Base-by-base conservation (phyloP, 92 coral and sea anemone species). In the Nematostella vectensis region DNA sequence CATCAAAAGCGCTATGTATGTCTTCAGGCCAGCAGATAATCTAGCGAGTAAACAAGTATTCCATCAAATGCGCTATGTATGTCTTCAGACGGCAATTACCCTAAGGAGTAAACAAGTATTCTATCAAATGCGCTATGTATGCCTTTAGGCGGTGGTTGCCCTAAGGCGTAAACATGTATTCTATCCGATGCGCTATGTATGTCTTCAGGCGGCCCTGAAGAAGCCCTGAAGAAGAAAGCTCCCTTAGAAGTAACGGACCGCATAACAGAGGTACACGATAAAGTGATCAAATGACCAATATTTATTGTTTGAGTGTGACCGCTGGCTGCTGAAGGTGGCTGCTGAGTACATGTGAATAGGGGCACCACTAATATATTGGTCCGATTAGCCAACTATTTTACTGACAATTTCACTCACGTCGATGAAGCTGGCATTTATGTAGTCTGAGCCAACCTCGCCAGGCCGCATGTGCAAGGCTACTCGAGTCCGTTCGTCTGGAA, bases 381-480 rank as follows among this genome's bases (percentile, higher is more conserved):
- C n/a, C n/a, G n/a, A n/a, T n/a, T n/a, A n/a, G n/a, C n/a, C n/a
- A n/a, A n/a, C n/a, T n/a, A n/a, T n/a, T n/a, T n/a, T n/a, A n/a
- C n/a, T n/a, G n/a, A n/a, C n/a, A n/a, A 27, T 23, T 10, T 4
- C 36, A 77, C 98, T 85, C 49, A 91, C 98, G 62, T 91, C 98
- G 42, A 91, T 48, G 70, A 65, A 85, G 59, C 80, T 85, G 8
- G 98, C 98, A 61, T 91, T 91, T 17, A 91, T 81, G 67, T 91
- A 91, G 29, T 86, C 98, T 12, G 98, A 91, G 24, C 98, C 98
- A 47, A 71, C 74, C 31, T 86, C 91, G 16, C 86, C 88, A 26
- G 96, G 93, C 42, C 89, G 77, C 82, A 88, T 88, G 68, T 83
- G 76, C 58, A 91, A 58, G 55, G 71, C 80, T n/a, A 91, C 93